phyloP scores from a whole-genome alignment of 2,888 invertebrate species.

The Sinelater perroti region DNA sequence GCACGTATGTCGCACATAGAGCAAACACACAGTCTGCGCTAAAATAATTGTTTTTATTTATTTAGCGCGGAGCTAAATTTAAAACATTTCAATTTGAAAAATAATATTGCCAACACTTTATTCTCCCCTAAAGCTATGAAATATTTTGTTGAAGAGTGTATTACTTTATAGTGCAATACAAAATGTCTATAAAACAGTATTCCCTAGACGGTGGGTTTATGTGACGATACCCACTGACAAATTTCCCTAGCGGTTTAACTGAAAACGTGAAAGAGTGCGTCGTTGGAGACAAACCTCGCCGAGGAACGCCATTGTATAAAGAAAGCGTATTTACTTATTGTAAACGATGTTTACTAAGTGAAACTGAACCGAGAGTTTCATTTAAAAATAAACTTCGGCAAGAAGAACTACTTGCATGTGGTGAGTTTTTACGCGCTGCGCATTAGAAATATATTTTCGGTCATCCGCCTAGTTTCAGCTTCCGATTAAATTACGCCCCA shows the following conservation, averaged over 20 bases:
- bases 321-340: conserved; percentile 29
- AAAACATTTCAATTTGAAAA: too few species aligned
- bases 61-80: too few species aligned
- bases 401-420: too few species aligned
- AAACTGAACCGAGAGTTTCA: conserved; percentile 1
- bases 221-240: conserved; percentile 34
- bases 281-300: conserved; percentile 23
- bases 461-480: not conserved
- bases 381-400: not conserved
- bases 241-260: conserved; percentile 32
- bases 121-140: not conserved
- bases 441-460: too few species aligned
- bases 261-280: conserved; percentile 29
- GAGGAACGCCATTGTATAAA: conserved; percentile 22
- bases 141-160: conserved; percentile 8
- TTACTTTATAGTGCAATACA: conserved; percentile 16
- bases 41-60: too few species aligned
- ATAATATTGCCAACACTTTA: too few species aligned
- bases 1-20: too few species aligned
- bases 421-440: too few species aligned
- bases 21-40: too few species aligned
- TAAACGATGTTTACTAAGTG: conserved; percentile 27
- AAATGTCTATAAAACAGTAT: conserved; percentile 27
- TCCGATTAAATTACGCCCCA: not conserved
- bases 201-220: conserved; percentile 28